These are phyloP conservation scores for Helostoma temminkii DNA, from an alignment of 2,797 vertebrate species.

Conservation along the genomic window DNA sequence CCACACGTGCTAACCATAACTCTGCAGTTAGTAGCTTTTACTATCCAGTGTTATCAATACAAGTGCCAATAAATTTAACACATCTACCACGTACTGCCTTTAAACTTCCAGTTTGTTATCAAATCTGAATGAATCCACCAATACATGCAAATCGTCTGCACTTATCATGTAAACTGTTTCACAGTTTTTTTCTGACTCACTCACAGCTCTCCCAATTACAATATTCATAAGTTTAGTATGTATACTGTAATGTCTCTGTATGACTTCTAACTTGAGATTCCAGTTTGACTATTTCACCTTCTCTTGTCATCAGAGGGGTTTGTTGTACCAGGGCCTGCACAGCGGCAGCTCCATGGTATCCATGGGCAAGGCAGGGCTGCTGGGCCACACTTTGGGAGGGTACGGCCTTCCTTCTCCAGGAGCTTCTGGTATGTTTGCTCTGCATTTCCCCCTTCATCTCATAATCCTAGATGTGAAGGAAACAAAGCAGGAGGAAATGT, in stretches of 20 bases:
- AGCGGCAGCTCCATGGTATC: constrained; percentile 82
- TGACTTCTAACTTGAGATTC: neutral
- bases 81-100: neutral
- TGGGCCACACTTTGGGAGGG: constrained; percentile 80
- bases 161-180: constrained; percentile 4
- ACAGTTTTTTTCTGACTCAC: constrained; percentile 13
- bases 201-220: neutral
- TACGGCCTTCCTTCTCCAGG: constrained; percentile 83
- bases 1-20: constrained; percentile 75
- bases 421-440: constrained; percentile 80
- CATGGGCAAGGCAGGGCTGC: constrained; percentile 82
- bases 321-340: constrained; percentile 88
- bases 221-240: neutral
- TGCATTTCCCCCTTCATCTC: neutral
- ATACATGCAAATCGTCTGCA: neutral
- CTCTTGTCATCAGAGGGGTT: constrained; percentile 80
- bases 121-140: neutral
- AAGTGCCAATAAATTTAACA: constrained; percentile 13
- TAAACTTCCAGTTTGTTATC: neutral
- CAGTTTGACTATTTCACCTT: neutral
- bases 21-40: constrained; percentile 80
- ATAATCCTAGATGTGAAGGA: neutral
- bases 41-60: neutral
- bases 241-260: neutral
- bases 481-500: neutral